Conservation (phyloP, 2,888 invertebrate species). For the Synanthedon tipuliformis region DNA sequence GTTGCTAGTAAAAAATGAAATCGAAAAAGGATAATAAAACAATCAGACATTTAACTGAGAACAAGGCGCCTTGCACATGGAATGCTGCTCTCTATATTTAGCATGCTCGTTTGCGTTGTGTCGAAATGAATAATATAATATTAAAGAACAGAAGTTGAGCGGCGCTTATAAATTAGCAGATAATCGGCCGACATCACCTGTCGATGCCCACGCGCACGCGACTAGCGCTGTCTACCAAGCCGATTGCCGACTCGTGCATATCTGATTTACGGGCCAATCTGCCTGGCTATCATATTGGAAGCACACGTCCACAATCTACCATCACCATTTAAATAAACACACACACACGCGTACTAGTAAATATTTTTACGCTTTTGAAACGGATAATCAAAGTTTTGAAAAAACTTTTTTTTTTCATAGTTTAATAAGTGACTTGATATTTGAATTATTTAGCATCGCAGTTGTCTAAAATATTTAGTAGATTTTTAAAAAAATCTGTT, state of each 20-base stretch:
- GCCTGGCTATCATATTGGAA: slow-evolving; percentile 22
- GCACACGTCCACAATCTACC: slow-evolving; percentile 32
- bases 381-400: too few species aligned
- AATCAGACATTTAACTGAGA: slow-evolving; percentile 40
- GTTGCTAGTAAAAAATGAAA: slow-evolving; percentile 26
- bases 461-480: too few species aligned
- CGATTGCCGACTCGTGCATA: slow-evolving; percentile 6
- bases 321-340: slow-evolving; percentile 34
- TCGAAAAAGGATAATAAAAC: slow-evolving; percentile 48
- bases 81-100: slow-evolving; percentile 60
- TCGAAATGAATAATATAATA: slow-evolving; percentile 56
- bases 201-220: slow-evolving; percentile 43
- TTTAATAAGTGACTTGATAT: too few species aligned
- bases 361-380: too few species aligned
- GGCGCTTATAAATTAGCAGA: slow-evolving; percentile 59
- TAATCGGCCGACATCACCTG: slow-evolving; percentile 57
- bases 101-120: slow-evolving; percentile 54
- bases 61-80: slow-evolving; percentile 40
- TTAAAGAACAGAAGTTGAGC: slow-evolving; percentile 57
- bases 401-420: too few species aligned
- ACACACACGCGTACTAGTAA: slow-evolving; percentile 12
- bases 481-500: too few species aligned
- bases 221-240: slow-evolving; percentile 7
- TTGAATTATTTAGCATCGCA: too few species aligned
- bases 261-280: slow-evolving; percentile 35